Evolutionary conservation across 30 jellyfish, hydroid and myxozoan genomes (phyloP).

Genomic region (Sanderia malayensis): DNA sequence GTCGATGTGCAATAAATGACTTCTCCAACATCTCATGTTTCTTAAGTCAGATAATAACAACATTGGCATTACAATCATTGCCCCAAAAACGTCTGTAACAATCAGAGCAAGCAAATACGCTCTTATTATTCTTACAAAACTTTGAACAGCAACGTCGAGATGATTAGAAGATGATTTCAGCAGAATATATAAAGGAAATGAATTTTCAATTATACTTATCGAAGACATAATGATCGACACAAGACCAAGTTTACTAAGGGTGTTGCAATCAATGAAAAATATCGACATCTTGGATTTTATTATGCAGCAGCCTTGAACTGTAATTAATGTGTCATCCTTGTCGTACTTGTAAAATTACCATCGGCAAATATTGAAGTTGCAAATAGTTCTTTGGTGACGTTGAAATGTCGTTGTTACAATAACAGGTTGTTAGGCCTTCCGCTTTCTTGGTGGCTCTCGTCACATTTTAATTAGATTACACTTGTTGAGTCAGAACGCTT

Average conservation of each 20-base stretch:
- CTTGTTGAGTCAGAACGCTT: too few relatives aligned
- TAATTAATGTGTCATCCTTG: too few relatives aligned
- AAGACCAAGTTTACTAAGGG: constrained; percentile 12
- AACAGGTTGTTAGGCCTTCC: too few relatives aligned
- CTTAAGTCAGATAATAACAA: constrained; percentile 32
- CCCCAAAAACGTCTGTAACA: constrained; percentile 43
- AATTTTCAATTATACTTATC: constrained; percentile 30
- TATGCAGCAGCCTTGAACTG: too few relatives aligned
- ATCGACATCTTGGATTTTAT: too few relatives aligned
- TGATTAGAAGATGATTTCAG: constrained; percentile 36
- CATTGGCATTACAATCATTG: constrained; percentile 53
- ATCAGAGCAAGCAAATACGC: constrained; percentile 19
- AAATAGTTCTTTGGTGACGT: too few relatives aligned
- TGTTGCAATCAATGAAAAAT: background rate
- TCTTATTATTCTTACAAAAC: constrained; percentile 38
- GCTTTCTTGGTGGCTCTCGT: too few relatives aligned
- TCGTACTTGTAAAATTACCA: too few relatives aligned
- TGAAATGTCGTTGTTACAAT: too few relatives aligned
- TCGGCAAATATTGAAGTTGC: too few relatives aligned
- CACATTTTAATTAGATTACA: too few relatives aligned
- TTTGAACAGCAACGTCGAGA: constrained; percentile 29
- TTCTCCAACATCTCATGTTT: constrained; percentile 43
- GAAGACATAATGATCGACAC: constrained; percentile 26
- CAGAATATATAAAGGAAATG: constrained; percentile 44
- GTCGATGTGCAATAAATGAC: constrained; percentile 1